A percentile compares a stretch with the other conserved stretches of the same genome.
These are phyloP conservation scores for Fringilla coelebs DNA, from an alignment of 2,797 vertebrate genomes.

Conservation along the genomic window DNA sequence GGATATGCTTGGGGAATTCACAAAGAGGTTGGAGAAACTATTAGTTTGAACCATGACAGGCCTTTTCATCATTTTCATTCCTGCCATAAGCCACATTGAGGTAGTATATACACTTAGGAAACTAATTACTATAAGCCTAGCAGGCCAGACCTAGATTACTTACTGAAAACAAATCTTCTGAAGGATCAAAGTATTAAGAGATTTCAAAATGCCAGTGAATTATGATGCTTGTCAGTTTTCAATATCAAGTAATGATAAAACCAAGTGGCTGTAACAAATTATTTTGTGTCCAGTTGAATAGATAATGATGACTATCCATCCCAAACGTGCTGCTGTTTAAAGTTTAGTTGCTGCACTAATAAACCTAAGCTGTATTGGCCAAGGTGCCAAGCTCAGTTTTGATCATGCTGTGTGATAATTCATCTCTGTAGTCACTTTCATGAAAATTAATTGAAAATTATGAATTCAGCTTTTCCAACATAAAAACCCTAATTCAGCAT, in stretches of 20 bases:
- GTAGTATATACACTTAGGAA: neutral
- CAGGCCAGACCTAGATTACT: neutral
- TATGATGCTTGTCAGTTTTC: slow-evolving; percentile 40
- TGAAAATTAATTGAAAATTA: neutral
- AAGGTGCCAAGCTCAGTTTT: neutral
- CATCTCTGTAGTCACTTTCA: neutral
- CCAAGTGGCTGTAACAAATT: slow-evolving; percentile 51
- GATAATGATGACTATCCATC: neutral
- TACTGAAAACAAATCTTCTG: neutral
- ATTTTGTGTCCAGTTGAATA: slow-evolving; percentile 43
- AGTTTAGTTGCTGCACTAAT: neutral
- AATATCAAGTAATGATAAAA: slow-evolving; percentile 38
- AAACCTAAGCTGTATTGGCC: neutral
- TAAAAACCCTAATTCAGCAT: neutral
- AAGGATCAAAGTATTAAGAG: slow-evolving; percentile 23
- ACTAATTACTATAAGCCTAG: neutral
- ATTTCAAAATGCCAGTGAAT: slow-evolving; percentile 15
- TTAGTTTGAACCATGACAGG: slow-evolving; percentile 13
- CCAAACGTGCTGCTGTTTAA: neutral
- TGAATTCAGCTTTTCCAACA: neutral
- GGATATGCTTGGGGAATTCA: slow-evolving; percentile 36
- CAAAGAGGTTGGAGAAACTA: slow-evolving; percentile 21
- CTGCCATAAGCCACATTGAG: neutral
- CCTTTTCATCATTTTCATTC: slow-evolving; percentile 39
- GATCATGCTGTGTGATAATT: neutral